Evolutionary conservation across 1,140 invertebrate genomes (phyloP).

Genomic region (Brachionus koreanus): DNA sequence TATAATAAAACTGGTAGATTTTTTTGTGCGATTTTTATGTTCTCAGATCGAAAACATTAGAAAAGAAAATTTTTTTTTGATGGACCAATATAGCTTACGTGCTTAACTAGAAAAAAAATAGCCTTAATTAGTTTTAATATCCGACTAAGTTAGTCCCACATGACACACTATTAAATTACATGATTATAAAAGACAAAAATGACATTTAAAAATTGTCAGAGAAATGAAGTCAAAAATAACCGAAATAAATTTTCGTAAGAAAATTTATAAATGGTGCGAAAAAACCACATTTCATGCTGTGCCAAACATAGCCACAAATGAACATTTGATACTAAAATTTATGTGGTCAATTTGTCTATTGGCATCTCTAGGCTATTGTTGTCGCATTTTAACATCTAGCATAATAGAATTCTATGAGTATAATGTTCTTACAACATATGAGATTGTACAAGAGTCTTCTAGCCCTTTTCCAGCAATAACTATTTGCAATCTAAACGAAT

Average conservation of each 20-base stretch:
- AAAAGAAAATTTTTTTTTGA: background rate
- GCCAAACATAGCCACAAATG: conserved; percentile 37
- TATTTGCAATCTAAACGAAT: conserved; percentile 31
- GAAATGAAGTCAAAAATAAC: background rate
- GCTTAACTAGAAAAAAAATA: background rate
- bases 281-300: conserved; percentile 36
- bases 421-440: background rate
- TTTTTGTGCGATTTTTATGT: too few species aligned
- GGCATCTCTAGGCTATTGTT: conserved; percentile 30
- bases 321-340: background rate
- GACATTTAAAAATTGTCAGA: background rate
- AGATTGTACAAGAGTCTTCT: conserved; percentile 27
- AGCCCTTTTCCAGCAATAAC: conserved; percentile 5
- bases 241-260: background rate
- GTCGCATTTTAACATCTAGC: conserved; percentile 12
- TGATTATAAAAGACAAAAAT: background rate
- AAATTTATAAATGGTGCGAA: background rate
- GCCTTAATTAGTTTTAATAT: background rate
- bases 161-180: background rate
- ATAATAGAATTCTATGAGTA: conserved; percentile 35
- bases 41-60: too few species aligned
- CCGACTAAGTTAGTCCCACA: background rate
- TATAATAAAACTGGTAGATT: too few species aligned
- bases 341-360: conserved; percentile 38
- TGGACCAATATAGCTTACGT: background rate